Conservation (phyloP, 2,888 invertebrate genomes). For the Neoscelio sp. region DNA sequence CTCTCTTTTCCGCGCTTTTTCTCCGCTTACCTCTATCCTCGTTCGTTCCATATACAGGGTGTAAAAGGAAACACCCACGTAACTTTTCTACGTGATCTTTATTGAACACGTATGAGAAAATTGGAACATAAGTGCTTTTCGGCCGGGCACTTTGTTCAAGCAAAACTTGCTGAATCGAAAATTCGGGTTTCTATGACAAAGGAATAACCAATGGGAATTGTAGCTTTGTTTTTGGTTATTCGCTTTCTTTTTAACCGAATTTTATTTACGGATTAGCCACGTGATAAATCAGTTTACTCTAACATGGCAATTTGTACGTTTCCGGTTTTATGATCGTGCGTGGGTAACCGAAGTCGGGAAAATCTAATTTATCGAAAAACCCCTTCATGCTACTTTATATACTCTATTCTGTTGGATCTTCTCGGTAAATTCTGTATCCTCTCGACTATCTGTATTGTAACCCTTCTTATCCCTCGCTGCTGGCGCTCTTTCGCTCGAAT, state of each 20-base stretch:
- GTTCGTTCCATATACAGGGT: conserved; percentile 8
- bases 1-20: conserved; percentile 1
- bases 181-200: conserved; percentile 22
- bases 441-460: conserved; percentile 62
- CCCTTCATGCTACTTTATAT: conserved; percentile 38
- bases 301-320: conserved; percentile 63
- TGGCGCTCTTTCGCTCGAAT: conserved; percentile 66
- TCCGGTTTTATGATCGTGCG: conserved; percentile 56
- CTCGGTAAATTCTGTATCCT: conserved; percentile 53
- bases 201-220: conserved; percentile 31
- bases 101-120: conserved; percentile 55
- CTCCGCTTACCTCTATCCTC: conserved; percentile 2
- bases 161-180: conserved; percentile 23
- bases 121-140: conserved; percentile 42
- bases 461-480: conserved; percentile 55
- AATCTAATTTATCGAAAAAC: conserved; percentile 59
- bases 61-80: conserved; percentile 54
- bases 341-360: conserved; percentile 20
- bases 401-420: conserved; percentile 40
- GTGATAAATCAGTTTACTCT: conserved; percentile 43
- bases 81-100: conserved; percentile 31
- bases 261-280: conserved; percentile 41
- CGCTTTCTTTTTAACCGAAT: conserved; percentile 7
- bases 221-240: background rate
- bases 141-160: background rate